Base-by-base conservation (phyloP, 1,140 invertebrate genomes). In the Drosophila micromelanica region DNA sequence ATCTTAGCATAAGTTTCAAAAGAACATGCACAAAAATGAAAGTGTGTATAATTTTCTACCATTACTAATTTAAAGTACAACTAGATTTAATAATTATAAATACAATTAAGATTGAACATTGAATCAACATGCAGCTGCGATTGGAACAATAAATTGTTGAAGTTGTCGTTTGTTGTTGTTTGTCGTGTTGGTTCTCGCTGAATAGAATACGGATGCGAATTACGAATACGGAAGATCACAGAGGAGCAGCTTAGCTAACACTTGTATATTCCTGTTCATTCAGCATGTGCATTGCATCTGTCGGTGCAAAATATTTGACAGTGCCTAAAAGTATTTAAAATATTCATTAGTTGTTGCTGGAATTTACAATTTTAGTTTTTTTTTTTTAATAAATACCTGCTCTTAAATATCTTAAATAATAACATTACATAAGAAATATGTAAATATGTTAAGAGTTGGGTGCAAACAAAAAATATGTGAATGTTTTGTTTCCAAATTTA, bases 211-310 rank as follows among this genome's bases (percentile, higher is more conserved):
- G 15, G 43, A 32, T 57, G 12, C 43, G 57, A 30, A n/a, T 27
- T 27, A 27, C 27, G 27, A 56, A 54, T 40, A 42, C 37, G 40
- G 20, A 13, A 37, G 61, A 71, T 71, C 68, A 71, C 61, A 65
- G 68, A 54, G 42, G 11, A 54, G 55, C 69, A 64, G 57, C 71
- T 81, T 91, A 91, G 79, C 79, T 82, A 82, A 91, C 76, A 84
- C 65, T 85, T 57, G 69, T 59, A 73, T 91, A 91, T 70, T 91
- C 90, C 80, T 87, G 90, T 46, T 93, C 92, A 78, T 92, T 89
- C 61, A 92, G 81, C 93, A 94, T 93, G 73, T 94, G 92, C 79
- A 94, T 93, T 60, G 94, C 94, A 84, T 94, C 94, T 71, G 93
- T 93, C 60, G 94, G 94, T 85, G 93, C 93, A 76, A 93, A 93